Base-by-base conservation (phyloP, 2,888 invertebrate species). In the Hypomecis atomaria region DNA sequence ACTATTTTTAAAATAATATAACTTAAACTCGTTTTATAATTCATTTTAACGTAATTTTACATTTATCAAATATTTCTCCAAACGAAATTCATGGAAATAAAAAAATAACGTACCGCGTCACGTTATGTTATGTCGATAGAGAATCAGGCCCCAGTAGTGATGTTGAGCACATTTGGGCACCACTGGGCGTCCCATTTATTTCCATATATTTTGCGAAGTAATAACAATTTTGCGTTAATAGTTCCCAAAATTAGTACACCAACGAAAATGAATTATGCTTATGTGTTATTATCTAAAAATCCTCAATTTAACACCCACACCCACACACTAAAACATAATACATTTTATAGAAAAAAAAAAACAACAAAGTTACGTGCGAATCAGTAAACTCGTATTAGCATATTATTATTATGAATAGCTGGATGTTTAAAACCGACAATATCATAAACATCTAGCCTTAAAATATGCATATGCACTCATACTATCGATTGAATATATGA, bases 391-490 rank as follows among this genome's bases (percentile, higher is more conserved):
- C 9, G 38, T 9, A 8, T 23, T 23, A 23, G n/a, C 23, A 11
- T 38, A 56, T 45, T 53, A 33, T 10, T 34, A 47, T n/a, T 47
- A 59, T 38, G 38, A 43, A 47, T 54, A 23, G 42, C 36, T 45
- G 10, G 5, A 48, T 33, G 55, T 49, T 23, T n/a, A 55, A 61
- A 55, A 34, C 33, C 11, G 49, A 11, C 37, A 6, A 40, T 58
- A 33, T 58, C n/a, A 49, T 49, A 42, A 33, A 49, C 40, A 48
- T 42, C 0, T 10, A 23, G 40, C 23, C 23, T 23, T 42, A 58
- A 49, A 42, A 23, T 50, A 50, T 62, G 38, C 48, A 37, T 47
- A 58, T 58, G 58, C 58, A 62, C 52, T 50, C 56, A 50, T 42
- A 47, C 38, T 38, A 52, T 52, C 52, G 56, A 45, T 10, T 52